Evolutionary conservation across 1,140 invertebrate genomes (phyloP).

Genomic region (Campoletis sonorensis): DNA sequence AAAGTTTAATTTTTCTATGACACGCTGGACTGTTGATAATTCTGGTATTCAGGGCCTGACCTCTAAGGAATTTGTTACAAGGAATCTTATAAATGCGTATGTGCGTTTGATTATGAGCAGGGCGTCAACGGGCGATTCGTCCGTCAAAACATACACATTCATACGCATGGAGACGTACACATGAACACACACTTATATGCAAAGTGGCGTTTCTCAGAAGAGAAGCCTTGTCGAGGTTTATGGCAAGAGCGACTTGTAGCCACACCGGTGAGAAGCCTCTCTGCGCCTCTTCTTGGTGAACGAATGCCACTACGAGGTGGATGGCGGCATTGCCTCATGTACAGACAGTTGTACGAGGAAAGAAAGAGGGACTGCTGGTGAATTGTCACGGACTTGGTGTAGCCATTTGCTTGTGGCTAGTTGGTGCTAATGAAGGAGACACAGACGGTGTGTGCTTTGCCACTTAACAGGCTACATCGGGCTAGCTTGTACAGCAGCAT

Average conservation of each 20-base stretch:
- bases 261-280: constrained; percentile 58
- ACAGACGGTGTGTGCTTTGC: constrained; percentile 70
- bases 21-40: neutral
- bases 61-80: neutral
- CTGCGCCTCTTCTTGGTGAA: constrained; percentile 16
- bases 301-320: neutral
- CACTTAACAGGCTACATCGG: too few species aligned
- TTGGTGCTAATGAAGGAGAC: constrained; percentile 74
- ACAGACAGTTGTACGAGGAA: constrained; percentile 48
- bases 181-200: neutral
- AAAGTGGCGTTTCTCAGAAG: constrained; percentile 66
- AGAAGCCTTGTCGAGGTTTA: constrained; percentile 66
- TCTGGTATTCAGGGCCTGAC: neutral
- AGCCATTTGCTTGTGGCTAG: constrained; percentile 55
- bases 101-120: neutral
- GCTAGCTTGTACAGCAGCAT: too few species aligned
- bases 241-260: constrained; percentile 63
- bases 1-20: neutral
- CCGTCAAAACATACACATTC: neutral
- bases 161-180: neutral
- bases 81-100: neutral
- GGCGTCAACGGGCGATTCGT: constrained; percentile 2
- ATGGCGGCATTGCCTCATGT: constrained; percentile 44
- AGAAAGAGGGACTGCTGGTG: constrained; percentile 58
- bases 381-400: constrained; percentile 10